Percentiles rank a stretch among this genome's conserved stretches.
Evolutionary conservation across 2,797 vertebrate species (phyloP).

Genomic region (Choloepus didactylus): DNA sequence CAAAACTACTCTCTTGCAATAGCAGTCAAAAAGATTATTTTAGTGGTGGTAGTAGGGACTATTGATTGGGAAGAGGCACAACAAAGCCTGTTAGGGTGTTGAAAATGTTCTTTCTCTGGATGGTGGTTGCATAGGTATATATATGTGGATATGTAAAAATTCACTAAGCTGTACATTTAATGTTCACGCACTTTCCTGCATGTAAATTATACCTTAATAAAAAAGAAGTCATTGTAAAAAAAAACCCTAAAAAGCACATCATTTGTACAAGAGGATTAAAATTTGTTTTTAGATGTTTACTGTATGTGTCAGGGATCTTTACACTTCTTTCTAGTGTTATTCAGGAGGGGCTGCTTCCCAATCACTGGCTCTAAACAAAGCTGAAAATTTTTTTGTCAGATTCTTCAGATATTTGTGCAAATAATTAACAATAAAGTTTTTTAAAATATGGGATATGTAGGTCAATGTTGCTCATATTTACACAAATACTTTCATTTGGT

Average conservation of each 20-base stretch:
- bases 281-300: background rate
- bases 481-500: constrained; percentile 92
- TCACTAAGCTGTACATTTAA: background rate
- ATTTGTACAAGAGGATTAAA: constrained; percentile 59
- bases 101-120: background rate
- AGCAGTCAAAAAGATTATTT: background rate
- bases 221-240: background rate
- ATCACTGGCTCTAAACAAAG: constrained; percentile 94
- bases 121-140: background rate
- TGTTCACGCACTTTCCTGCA: background rate
- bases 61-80: background rate
- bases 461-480: constrained; percentile 95
- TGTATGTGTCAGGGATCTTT: background rate
- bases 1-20: background rate
- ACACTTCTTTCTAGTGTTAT: constrained; percentile 94
- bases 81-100: constrained; percentile 5
- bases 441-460: constrained; percentile 94
- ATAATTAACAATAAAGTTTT: constrained; percentile 96
- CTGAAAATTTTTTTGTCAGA: constrained; percentile 93
- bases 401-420: constrained; percentile 96
- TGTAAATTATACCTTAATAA: constrained; percentile 7
- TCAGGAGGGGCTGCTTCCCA: constrained; percentile 95
- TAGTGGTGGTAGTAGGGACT: background rate
- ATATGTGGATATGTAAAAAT: background rate
- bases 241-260: background rate